phyloP scores from a whole-genome alignment of 2,113 vertebrate genomes.

The Callocephalon fimbriatum region DNA sequence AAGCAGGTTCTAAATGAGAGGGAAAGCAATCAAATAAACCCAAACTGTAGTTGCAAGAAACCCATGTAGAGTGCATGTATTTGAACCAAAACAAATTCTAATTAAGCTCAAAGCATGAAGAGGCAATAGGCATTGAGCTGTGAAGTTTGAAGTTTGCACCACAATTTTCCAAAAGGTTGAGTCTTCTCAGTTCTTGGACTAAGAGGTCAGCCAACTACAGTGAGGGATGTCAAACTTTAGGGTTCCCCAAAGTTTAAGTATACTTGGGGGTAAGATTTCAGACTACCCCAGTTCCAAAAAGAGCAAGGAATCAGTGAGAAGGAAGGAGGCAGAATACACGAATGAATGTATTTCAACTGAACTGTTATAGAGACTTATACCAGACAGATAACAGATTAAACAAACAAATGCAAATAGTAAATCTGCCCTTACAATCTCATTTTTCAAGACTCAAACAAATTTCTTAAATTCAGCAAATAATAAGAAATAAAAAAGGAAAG shows the following conservation, averaged over 20 bases:
- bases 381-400: not conserved
- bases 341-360: not conserved
- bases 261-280: not conserved
- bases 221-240: not conserved
- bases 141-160: not conserved
- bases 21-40: not conserved
- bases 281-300: not conserved
- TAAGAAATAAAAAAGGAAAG: not conserved
- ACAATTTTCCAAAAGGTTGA: not conserved
- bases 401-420: not conserved
- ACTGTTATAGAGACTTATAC: not conserved
- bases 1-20: not conserved
- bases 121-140: not conserved
- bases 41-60: not conserved
- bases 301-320: not conserved
- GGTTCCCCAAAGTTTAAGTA: not conserved
- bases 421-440: not conserved
- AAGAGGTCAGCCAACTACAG: not conserved
- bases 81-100: not conserved
- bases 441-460: not conserved
- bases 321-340: not conserved
- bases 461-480: not conserved
- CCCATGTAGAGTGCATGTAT: rapidly evolving
- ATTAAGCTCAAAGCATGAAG: not conserved
- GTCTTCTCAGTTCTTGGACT: not conserved